These are phyloP conservation scores for Pionites leucogaster DNA, from an alignment of 2,113 vertebrate species.

Conservation along the genomic window DNA sequence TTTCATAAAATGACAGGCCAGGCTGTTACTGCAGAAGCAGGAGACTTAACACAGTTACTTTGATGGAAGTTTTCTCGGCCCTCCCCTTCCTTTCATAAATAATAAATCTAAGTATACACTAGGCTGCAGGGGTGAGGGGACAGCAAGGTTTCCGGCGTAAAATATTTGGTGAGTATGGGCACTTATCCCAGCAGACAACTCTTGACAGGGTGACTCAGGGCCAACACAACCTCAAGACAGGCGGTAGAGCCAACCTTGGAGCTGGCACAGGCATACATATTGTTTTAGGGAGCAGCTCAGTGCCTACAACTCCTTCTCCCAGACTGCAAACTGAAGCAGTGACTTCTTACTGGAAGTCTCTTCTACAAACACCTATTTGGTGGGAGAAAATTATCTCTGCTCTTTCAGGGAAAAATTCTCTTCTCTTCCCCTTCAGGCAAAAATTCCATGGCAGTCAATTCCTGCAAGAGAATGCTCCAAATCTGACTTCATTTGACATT, in stretches of 20 bases:
- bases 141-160: neutral
- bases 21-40: constrained; percentile 29
- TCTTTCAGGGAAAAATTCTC: too few relatives aligned
- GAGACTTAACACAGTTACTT: constrained; percentile 44
- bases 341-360: neutral
- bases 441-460: neutral
- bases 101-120: constrained; percentile 49
- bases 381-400: neutral
- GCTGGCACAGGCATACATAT: neutral
- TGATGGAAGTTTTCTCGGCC: neutral
- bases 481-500: neutral
- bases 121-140: constrained; percentile 50
- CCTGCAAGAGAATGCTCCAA: neutral
- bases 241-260: neutral
- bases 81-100: constrained; percentile 56
- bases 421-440: too few relatives aligned
- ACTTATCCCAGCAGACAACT: constrained; percentile 45
- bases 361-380: neutral
- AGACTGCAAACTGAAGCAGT: neutral
- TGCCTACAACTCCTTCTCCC: neutral
- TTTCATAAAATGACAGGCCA: constrained; percentile 28
- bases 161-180: neutral
- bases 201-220: constrained; percentile 34
- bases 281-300: constrained; percentile 2
- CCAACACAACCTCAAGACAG: constrained; percentile 38